These are phyloP conservation scores for Myrmecobius fasciatus DNA, from an alignment of 2,113 vertebrate genomes.

Conservation along the genomic window DNA sequence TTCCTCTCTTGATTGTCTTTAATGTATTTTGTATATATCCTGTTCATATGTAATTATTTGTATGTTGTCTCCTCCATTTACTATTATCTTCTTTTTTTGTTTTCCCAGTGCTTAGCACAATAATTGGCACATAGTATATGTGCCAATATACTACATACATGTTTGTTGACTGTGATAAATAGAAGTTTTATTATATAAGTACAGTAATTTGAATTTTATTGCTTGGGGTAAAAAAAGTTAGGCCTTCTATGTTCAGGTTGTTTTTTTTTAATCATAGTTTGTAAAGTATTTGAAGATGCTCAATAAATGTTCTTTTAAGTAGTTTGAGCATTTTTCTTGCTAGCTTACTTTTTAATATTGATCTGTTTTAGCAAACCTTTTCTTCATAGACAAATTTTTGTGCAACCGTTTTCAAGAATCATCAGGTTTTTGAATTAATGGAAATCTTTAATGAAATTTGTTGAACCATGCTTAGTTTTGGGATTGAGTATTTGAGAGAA, in stretches of 20 bases:
- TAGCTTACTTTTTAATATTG: conserved; percentile 36
- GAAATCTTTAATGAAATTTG: conserved; percentile 34
- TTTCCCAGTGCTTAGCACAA: not conserved
- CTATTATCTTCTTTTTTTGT: not conserved
- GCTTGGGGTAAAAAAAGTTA: conserved; percentile 5
- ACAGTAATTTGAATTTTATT: not conserved
- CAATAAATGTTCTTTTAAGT: conserved; percentile 15
- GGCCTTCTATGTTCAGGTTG: too few relatives aligned
- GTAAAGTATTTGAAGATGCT: not conserved
- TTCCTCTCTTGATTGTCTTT: not conserved
- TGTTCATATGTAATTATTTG: not conserved
- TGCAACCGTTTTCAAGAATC: conserved; percentile 45
- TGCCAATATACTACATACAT: not conserved
- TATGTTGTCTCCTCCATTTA: not conserved
- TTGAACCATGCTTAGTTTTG: conserved; percentile 10
- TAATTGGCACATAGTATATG: not conserved
- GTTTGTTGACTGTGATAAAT: not conserved
- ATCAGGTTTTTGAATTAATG: conserved; percentile 2
- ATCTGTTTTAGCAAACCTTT: conserved; percentile 20
- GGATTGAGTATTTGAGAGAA: conserved; percentile 37
- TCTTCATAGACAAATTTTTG: conserved; percentile 6
- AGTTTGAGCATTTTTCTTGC: conserved; percentile 32
- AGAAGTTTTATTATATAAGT: not conserved
- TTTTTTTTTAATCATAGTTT: not conserved
- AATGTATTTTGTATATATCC: not conserved